Evolutionary conservation across 1,140 invertebrate genomes (phyloP).

Genomic region (Apolygus lucorum): DNA sequence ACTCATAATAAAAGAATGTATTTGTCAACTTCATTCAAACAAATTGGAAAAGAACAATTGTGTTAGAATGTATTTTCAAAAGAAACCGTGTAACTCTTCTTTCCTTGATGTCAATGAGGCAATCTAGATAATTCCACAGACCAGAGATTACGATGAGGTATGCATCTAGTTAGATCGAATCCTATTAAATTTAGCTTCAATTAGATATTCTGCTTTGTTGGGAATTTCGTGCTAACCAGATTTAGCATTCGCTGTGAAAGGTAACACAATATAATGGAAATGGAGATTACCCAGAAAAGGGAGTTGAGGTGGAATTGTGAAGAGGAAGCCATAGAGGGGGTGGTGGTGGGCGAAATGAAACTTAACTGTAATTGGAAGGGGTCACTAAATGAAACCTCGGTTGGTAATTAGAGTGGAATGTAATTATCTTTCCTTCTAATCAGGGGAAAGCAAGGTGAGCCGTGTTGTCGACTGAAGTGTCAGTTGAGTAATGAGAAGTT

Average conservation of each 20-base stretch:
- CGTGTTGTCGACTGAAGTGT: constrained; percentile 12
- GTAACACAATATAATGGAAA: constrained; percentile 7
- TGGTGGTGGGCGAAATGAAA: constrained; percentile 17
- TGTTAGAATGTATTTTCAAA: too few relatives aligned
- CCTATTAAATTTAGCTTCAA: too few relatives aligned
- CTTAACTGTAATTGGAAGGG: constrained; percentile 16
- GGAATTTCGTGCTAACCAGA: neutral
- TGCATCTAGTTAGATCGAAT: too few relatives aligned
- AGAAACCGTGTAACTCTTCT: too few relatives aligned
- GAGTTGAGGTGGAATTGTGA: neutral
- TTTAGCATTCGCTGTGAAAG: constrained; percentile 3
- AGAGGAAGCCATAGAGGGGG: neutral
- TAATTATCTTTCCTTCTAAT: constrained; percentile 17
- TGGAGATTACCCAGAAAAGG: neutral
- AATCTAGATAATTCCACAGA: too few relatives aligned
- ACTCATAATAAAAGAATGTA: too few relatives aligned
- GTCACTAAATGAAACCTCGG: constrained; percentile 16
- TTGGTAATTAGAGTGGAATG: constrained; percentile 16
- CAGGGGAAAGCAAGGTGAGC: constrained; percentile 11
- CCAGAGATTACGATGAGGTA: too few relatives aligned
- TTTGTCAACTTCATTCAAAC: too few relatives aligned
- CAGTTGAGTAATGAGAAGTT: constrained; percentile 14
- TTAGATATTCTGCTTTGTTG: too few relatives aligned
- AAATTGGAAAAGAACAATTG: too few relatives aligned
- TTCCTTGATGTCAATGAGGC: too few relatives aligned